Evolutionary conservation across 64 coral and sea anemone genomes (phyloP), one percentile per base, ranked within the genome.

Genomic region (Actinia equina): DNA sequence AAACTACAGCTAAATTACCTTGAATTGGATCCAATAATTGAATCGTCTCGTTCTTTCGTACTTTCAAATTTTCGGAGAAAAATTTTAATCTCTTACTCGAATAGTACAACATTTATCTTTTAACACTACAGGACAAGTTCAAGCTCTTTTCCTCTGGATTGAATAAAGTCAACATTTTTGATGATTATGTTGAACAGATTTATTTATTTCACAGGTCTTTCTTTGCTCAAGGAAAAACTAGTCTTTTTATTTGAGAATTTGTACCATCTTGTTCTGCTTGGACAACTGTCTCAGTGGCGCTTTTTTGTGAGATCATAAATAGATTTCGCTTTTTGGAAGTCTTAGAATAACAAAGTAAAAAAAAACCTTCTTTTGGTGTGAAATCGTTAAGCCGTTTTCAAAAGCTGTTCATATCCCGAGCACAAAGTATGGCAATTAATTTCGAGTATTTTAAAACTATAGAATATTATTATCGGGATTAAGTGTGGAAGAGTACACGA

Each of bases 371-470:
- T 2, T 57, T 57, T 0, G 13, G 2, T 57, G 2, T 60, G 58
- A 60, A 37, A 37, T 37, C 14, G 18, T 60, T 1, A 60, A 60
- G 58, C 17, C 13, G 58, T 0, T 16, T 16, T 60, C 59, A 18
- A 60, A 19, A 60, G 16, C 2, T 17, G 18, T 2, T 18, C 26
- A 65, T 20, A 45, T 43, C 46, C 46, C 30, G 1, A 49, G 46
- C 46, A 49, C 46, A 42, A 42, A 78, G 7, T 42, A 13, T 42
- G 3, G 14, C 78, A 81, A 81, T 81, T 81, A 51, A 81, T 3
- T 81, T 81, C 7, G 22, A 81, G 44, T 81, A 52, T 81, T 81
- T 74, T 46, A 18, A 79, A 43, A 81, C 78, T 81, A 12, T 52
- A 22, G 12, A 49, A n/a, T 81, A 6, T 51, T 81, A 17, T 52